Conservation (phyloP, 2,797 vertebrate species). For the Sebastes umbrosus region DNA sequence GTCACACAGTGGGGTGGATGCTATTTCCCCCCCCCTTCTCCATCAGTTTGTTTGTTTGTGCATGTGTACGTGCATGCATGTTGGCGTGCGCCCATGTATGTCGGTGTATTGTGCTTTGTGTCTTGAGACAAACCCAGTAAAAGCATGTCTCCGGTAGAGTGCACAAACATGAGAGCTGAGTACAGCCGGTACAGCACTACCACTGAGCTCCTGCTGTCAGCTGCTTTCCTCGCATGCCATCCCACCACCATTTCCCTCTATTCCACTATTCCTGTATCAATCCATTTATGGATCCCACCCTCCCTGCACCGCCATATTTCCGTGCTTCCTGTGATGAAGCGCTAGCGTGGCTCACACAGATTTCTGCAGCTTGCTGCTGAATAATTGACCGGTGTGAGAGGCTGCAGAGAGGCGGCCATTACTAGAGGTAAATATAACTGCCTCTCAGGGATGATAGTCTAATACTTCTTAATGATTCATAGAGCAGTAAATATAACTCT, state of each 20-base stretch:
- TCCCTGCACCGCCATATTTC: conserved; percentile 55
- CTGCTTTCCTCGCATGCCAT: conserved; percentile 38
- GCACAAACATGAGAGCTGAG: conserved; percentile 48
- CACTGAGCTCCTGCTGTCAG: conserved; percentile 45
- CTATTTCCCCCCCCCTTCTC: not conserved
- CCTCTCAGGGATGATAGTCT: conserved; percentile 80
- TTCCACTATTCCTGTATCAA: conserved; percentile 47
- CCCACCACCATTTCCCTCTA: conserved; percentile 18
- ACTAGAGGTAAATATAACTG: conserved; percentile 85
- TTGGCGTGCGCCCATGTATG: conserved; percentile 2
- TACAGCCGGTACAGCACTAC: not conserved
- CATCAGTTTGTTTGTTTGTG: conserved; percentile 12
- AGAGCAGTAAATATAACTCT: conserved; percentile 82
- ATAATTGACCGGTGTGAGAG: conserved; percentile 80
- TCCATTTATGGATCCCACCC: conserved; percentile 69
- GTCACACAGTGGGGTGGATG: conserved; percentile 33
- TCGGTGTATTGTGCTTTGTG: conserved; percentile 5
- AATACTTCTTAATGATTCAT: conserved; percentile 84
- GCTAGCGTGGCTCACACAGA: conserved; percentile 34
- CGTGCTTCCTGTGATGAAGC: conserved; percentile 49
- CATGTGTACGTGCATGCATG: not conserved
- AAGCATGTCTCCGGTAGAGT: conserved; percentile 43
- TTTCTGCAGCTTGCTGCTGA: conserved; percentile 69
- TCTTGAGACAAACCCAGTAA: conserved; percentile 44
- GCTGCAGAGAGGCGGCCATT: conserved; percentile 75